Base-by-base conservation (phyloP, 2,797 vertebrate genomes). In the Cynodonichthys magdalenae region DNA sequence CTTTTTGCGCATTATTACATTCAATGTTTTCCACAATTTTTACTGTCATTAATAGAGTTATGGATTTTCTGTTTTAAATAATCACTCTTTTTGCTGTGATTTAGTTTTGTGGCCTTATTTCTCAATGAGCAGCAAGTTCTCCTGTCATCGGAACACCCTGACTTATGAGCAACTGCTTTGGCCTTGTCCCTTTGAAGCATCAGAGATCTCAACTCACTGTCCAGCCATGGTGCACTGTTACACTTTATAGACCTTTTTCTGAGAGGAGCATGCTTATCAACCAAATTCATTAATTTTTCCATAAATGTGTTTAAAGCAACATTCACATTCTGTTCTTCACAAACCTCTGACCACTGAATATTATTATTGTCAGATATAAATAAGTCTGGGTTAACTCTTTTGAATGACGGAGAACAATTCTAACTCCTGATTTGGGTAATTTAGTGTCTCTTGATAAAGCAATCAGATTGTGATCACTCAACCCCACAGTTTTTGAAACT, bases 61-160 rank as follows among this genome's bases (percentile, higher is more conserved):
- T 29, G 9, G 27, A 51, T 51, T 51, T 51, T 51, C 20, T 28
- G 27, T 51, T 29, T 29, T 17, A 51, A 51, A 19, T 31, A 17
- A 3, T 52, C 3, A 6, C 15, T 29, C 20, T 52, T 24, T 24
- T 24, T 24, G 3, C 24, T 24, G 24, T 24, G 24, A 24, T 52
- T 50, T 52, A 29, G 28, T 52, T 52, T 52, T 52, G 50, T 31
- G 47, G 29, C 14, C 28, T 52, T 52, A 15, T 31, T 50, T 50
- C 14, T 24, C 24, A 50, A 50, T 27, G 19, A 28, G 11, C 3
- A 27, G 19, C 15, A 27, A 9, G 18, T 47, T 47, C 15, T 42
- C 4, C 41, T 14, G 18, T 47, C 17, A 2, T 47, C 45, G 19
- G 45, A 18, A 19, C 48, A 50, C 15, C 20, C 48, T 15, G 24